Base-by-base conservation (phyloP, 2,113 vertebrate species). In the Dicentrarchus labrax region DNA sequence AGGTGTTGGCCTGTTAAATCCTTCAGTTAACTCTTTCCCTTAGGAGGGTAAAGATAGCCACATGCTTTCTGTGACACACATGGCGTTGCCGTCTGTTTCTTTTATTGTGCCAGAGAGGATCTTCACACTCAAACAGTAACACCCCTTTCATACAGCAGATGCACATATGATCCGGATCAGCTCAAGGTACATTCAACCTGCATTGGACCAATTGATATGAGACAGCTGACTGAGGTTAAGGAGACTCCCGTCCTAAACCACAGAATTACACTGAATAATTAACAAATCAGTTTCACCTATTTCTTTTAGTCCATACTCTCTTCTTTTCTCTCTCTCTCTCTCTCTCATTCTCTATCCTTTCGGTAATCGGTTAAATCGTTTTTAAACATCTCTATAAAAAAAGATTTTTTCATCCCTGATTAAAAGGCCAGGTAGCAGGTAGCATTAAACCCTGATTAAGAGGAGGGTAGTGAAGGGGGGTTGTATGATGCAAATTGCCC, bases 41-140 rank as follows among this genome's bases (percentile, higher is more conserved):
- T 45, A 76, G 76, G 61, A 72, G 76, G 62, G 57, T 74, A 81
- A 17, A 74, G 62, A 85, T 48, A 80, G 71, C 80, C 78, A 67
- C 85, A 74, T 71, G 83, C 36, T 76, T 70, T 86, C 53, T 68
- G 64, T 12, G 24, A 57, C 43, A 24, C 85, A 85, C 82, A 68
- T 17, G 83, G 82, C 21, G 82, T 67, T 16, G 38, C 88, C 86
- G 48, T 88, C 89, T 91, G 92, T 70, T 78, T 76, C 73, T 73
- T 24, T 72, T 36, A 60, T 30, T 54, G 74, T 89, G 91, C 85
- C 88, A 91, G 53, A 47, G n/a, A 79, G 65, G 41, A 84, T 86
- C 47, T 78, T 67, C 43, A 16, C 47, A 61, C 70, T 22, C 56
- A 72, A 76, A 83, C 76, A 76, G 76, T 38, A 38, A 76, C 74